A percentile compares a stretch with the other conserved stretches of the same genome.
Conservation (phyloP, 92 coral and sea anemone genomes). For the Heteractis magnifica region DNA sequence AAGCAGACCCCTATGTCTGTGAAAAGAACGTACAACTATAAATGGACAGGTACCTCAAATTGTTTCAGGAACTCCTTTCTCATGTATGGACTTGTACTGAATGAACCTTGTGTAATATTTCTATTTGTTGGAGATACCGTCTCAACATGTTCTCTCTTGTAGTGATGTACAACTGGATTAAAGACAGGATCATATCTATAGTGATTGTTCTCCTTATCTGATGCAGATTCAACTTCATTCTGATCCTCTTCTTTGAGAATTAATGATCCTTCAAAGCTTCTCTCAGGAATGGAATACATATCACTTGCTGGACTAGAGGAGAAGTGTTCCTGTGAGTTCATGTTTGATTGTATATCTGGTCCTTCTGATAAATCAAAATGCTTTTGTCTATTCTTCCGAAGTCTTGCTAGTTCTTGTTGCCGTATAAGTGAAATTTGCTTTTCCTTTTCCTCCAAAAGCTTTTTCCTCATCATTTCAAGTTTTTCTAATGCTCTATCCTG, state of each 20-base stretch:
- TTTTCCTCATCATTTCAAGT: constrained; percentile 61
- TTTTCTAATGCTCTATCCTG: constrained; percentile 59
- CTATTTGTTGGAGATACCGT: neutral
- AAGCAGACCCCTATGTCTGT: too few species aligned
- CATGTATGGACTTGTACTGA: constrained; percentile 19
- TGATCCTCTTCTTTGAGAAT: constrained; percentile 7
- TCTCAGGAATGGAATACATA: constrained; percentile 66
- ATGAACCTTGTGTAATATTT: neutral
- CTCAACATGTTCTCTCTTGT: neutral
- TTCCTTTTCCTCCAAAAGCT: constrained; percentile 66
- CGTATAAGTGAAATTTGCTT: constrained; percentile 54
- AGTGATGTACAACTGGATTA: neutral
- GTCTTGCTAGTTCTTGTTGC: constrained; percentile 70
- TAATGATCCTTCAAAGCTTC: constrained; percentile 36
- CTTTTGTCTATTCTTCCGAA: constrained; percentile 38
- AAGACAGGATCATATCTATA: constrained; percentile 1
- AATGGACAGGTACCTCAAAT: constrained; percentile 14
- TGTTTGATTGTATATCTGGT: constrained; percentile 1
- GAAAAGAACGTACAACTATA: neutral
- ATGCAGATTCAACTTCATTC: constrained; percentile 55
- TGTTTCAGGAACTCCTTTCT: constrained; percentile 38
- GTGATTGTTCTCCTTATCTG: constrained; percentile 66
- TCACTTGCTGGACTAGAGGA: constrained; percentile 51
- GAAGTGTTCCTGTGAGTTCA: constrained; percentile 6
- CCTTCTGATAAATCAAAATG: neutral